Conservation (phyloP, 2,113 vertebrate genomes). For the Lamprotornis superbus region DNA sequence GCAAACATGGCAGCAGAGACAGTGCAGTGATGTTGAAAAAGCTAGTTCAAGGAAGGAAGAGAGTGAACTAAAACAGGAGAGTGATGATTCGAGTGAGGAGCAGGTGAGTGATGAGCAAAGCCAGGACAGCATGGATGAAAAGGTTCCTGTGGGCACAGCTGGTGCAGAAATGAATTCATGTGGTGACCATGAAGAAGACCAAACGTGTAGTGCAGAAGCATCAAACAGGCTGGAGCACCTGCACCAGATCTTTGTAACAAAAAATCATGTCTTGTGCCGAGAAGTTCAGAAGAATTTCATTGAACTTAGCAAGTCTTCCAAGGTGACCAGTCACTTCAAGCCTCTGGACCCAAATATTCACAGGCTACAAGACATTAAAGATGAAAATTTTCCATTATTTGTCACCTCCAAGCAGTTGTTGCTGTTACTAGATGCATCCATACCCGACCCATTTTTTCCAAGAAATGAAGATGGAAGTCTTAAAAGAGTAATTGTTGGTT, state of each 20-base stretch:
- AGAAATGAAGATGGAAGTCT: conserved; percentile 83
- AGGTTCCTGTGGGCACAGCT: background rate
- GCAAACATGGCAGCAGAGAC: conserved; percentile 65
- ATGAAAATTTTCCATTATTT: conserved; percentile 80
- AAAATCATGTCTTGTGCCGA: conserved; percentile 81
- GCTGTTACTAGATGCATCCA: conserved; percentile 77
- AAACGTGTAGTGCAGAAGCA: fast-evolving
- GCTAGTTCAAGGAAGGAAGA: background rate
- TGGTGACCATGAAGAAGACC: background rate
- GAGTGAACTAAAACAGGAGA: background rate
- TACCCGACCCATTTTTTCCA: conserved; percentile 77
- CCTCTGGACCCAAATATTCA: conserved; percentile 71
- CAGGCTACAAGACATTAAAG: conserved; percentile 77
- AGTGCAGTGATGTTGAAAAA: background rate
- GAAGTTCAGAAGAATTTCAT: conserved; percentile 82
- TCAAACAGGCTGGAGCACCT: conserved; percentile 68
- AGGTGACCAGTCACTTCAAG: conserved; percentile 75
- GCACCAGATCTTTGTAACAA: conserved; percentile 81
- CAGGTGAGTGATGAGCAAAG: background rate
- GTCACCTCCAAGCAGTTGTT: conserved; percentile 79
- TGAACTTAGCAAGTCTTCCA: conserved; percentile 80
- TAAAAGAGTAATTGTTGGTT: conserved; percentile 72
- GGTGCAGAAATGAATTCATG: background rate
- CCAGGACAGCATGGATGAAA: background rate
- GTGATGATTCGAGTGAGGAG: background rate